Evolutionary conservation across 35 echinoderm and acorn worm species (phyloP), one percentile per base, ranked within the genome.

Genomic region (Apostichopus japonicus): DNA sequence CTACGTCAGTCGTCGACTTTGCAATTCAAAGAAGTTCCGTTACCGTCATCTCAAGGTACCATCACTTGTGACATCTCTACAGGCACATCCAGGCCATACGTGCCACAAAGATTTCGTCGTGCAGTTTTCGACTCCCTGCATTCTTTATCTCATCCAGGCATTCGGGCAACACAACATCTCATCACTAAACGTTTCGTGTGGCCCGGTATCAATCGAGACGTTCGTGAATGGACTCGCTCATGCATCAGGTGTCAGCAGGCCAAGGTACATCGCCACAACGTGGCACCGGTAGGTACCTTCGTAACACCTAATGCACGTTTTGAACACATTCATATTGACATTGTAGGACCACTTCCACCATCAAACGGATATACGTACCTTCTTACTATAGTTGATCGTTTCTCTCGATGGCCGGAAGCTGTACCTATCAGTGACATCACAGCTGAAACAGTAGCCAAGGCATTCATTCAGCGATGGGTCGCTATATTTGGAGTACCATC

Each of bases 371-470:
- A 57, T 84, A 65, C 54, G 57, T 96, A 96, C 65, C 95, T n/a
- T n/a, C n/a, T n/a, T n/a, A n/a, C n/a, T 11, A 84, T 93, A 80
- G 33, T 93, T 54, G 95, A 96, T 84, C 86, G 95, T 44, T 96
- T 91, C 53, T 93, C 92, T 33, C 86, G 87, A 19, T 96, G 95
- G 92, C 95, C 95, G 11, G 92, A 96, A 86, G 25, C 67, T 93
- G 72, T 87, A 23, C 84, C 10, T n/a, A n/a, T n/a, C n/a, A n/a
- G n/a, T n/a, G n/a, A n/a, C n/a, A n/a, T n/a, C n/a, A n/a, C n/a
- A n/a, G n/a, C n/a, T 71, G 80, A 83, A 56, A 92, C 89, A 8
- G 78, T 92, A 5, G 89, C 88, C 7, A 55, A 33, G 72, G 87
- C 80, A 1, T 92, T 94, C 54, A 58, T 92, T 75, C 23, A 79